Evolutionary conservation across 2,888 invertebrate genomes (phyloP), one percentile per base, ranked within the genome.

Genomic region (Liposcelis brunnea): DNA sequence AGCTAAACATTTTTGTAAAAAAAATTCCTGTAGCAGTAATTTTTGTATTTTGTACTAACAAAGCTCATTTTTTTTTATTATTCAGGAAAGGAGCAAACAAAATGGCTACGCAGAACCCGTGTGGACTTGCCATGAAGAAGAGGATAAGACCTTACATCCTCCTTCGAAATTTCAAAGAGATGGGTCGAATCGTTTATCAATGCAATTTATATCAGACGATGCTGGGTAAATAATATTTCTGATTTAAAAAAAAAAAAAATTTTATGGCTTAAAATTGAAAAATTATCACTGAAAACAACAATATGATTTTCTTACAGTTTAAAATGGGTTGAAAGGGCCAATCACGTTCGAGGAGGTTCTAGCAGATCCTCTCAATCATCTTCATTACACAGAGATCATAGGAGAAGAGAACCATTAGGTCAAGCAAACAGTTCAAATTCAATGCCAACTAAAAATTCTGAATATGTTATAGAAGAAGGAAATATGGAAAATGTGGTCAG

Each of bases 291-390:
- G n/a, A n/a, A n/a, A n/a, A n/a, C n/a, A n/a, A n/a, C n/a, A n/a
- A n/a, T n/a, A n/a, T 26, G 26, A 6, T 26, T 6, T 26, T 6
- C 26, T 49, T 61, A 2, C 56, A 74, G 74, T 46, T 74, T 74
- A 55, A 71, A 78, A 49, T 90, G 89, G 89, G 72, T 82, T 53
- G 87, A 89, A 58, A 87, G 87, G 14, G 83, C 82, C 1, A 84
- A 84, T 52, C 69, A 75, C 54, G 64, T 69, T 11, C 64, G 26
- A 26, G 26, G 26, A 26, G 26, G 26, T 26, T 26, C 26, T 6
- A 26, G 26, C 8, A 26, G 26, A 26, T 14, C 35, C 4, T 52
- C 16, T 37, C 56, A 54, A 44, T 57, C 66, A 37, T 58, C 83
- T 52, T 86, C 86, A 43, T 66, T 86, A 51, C 86, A 86, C 0